These are phyloP conservation scores for Sebastes iracundus DNA, from an alignment of 2,797 vertebrate species.

Conservation along the genomic window DNA sequence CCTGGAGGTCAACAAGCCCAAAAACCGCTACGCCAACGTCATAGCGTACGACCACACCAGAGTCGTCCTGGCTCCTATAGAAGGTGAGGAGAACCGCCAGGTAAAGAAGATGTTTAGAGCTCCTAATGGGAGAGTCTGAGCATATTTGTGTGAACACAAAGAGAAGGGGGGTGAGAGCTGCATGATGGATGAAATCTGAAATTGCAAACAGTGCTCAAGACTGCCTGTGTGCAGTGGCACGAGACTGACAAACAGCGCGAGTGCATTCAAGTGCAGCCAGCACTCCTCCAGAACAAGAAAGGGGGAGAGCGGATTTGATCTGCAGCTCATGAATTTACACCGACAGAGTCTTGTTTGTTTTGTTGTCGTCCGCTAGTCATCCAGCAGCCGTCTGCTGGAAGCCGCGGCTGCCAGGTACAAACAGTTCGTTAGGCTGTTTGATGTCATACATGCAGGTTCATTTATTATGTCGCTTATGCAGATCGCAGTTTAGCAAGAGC, in stretches of 20 bases:
- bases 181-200: slow-evolving; percentile 69
- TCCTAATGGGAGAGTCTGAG: slow-evolving; percentile 24
- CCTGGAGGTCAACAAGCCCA: slow-evolving; percentile 98
- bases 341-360: slow-evolving; percentile 66
- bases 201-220: slow-evolving; percentile 60
- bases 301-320: slow-evolving; percentile 68
- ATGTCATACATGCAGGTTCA: slow-evolving; percentile 61
- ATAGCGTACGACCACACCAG: slow-evolving; percentile 97
- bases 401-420: slow-evolving; percentile 36
- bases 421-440: slow-evolving; percentile 46
- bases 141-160: slow-evolving; percentile 7
- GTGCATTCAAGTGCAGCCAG: slow-evolving; percentile 69
- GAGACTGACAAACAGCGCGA: slow-evolving; percentile 71
- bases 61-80: slow-evolving; percentile 91
- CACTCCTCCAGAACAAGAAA: slow-evolving; percentile 56
- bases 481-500: slow-evolving; percentile 48
- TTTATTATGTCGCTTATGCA: slow-evolving; percentile 42
- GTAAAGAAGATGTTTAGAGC: slow-evolving; percentile 13
- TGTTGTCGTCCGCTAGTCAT: slow-evolving; percentile 58
- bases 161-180: background rate
- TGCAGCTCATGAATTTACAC: slow-evolving; percentile 67
- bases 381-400: slow-evolving; percentile 46
- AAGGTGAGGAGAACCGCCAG: slow-evolving; percentile 82
- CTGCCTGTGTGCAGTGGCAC: slow-evolving; percentile 63
- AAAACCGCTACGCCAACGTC: slow-evolving; percentile 97